Base-by-base conservation (phyloP, 2,113 vertebrate genomes). In the Rhabdomys dilectus region DNA sequence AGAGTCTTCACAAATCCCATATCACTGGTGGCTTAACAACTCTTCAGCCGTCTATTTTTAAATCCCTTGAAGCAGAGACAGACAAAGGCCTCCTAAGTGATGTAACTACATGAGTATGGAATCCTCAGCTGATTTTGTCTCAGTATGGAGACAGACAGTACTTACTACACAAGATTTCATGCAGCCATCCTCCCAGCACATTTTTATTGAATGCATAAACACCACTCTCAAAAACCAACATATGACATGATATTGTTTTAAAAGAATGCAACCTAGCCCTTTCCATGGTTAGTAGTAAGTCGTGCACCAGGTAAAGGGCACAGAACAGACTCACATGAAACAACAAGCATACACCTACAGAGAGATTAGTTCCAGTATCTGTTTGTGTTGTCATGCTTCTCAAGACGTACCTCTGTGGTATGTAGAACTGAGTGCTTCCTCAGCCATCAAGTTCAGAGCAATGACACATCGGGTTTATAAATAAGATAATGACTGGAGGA, bases 281-380 rank as follows among this genome's bases (percentile, higher is more conserved):
- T 76, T 62, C 9, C 15, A 24, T 87, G 42, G 36, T 80, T 21
- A 68, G 2, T 51, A 29, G 36, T 16, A 87, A 56, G 6, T 77
- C 4, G 3, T 90, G 34, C 5, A 3, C 48, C 39, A 66, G 21
- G 31, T 42, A 0, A 24, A 42, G 5, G 2, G 3, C 13, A 7
- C 9, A 12, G 39, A 16, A 4, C 0, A n/a, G 36, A 70, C 10
- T 31, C 6, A 1, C 4, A 17, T 31, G 39, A 42, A 73, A 0
- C 45, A 91, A 76, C 31, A 31, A 15, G 0, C 8, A 15, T 5
- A 36, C 3, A 45, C 8, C 15, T 7, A 29, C 4, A 45, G 26
- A 53, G 73, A 31, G 36, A 42, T 66, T 45, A 80, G 21, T 56
- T 85, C 7, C 31, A 12, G 26, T 29, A 0, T 5, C 1, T 60